Percentiles rank a stretch among this genome's conserved stretches.
phyloP scores from a whole-genome alignment of 2,797 vertebrate genomes.

The Cacajao melanocephalus region DNA sequence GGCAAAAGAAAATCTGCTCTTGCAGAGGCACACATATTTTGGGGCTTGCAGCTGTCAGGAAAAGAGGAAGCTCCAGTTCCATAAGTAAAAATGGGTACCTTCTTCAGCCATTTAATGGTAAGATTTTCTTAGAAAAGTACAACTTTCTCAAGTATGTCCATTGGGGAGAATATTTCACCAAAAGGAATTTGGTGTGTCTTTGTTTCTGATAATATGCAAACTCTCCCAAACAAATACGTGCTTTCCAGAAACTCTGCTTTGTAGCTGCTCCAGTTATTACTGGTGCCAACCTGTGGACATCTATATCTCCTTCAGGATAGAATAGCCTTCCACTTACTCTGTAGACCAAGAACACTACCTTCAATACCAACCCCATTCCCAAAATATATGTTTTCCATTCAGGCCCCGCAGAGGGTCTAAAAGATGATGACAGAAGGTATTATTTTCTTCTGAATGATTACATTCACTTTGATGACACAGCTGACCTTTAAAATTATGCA shows the following conservation, averaged over 20 bases:
- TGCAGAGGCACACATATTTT: conserved; percentile 72
- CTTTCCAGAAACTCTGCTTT: background rate
- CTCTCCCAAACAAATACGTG: conserved; percentile 1
- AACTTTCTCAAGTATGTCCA: background rate
- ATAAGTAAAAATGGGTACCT: background rate
- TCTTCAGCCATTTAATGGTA: conserved; percentile 47
- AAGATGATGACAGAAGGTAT: background rate
- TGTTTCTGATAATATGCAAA: conserved; percentile 19
- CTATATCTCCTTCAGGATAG: background rate
- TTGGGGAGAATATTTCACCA: background rate
- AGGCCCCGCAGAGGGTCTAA: background rate
- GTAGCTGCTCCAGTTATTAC: background rate
- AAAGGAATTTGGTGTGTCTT: conserved; percentile 43
- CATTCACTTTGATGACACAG: background rate
- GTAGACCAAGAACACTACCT: background rate
- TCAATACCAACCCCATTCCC: background rate
- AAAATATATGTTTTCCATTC: background rate
- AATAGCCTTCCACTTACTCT: background rate
- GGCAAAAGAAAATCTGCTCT: conserved; percentile 77
- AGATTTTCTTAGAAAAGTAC: conserved; percentile 23
- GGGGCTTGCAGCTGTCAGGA: conserved; percentile 78
- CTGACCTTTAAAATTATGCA: background rate
- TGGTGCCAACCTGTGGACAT: background rate
- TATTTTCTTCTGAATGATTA: background rate
- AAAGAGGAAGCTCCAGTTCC: background rate